phyloP scores from a whole-genome alignment of 2,797 vertebrate genomes.

The Halcyon badia region DNA sequence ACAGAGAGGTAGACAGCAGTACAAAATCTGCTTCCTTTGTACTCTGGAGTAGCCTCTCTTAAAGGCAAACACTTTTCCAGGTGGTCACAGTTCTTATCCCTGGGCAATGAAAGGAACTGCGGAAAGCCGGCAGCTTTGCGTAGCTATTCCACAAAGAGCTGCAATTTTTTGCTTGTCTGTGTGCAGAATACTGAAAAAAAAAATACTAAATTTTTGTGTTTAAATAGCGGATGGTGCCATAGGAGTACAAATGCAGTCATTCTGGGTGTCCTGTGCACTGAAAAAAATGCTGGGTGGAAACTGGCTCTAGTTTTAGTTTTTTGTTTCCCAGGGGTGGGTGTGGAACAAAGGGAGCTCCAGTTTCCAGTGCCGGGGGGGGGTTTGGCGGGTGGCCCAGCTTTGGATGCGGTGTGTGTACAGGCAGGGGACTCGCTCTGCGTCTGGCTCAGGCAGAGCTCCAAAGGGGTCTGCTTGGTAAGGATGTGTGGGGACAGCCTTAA shows the following conservation, averaged over 20 bases:
- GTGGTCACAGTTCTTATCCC: background rate
- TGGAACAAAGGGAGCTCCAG: background rate
- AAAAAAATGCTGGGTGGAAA: background rate
- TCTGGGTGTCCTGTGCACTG: background rate
- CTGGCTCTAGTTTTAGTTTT: background rate
- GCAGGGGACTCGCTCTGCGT: fast-evolving
- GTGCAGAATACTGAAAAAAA: background rate
- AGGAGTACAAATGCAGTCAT: background rate
- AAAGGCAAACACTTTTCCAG: background rate
- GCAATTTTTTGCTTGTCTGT: background rate
- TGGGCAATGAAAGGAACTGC: background rate
- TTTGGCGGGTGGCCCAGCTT: background rate
- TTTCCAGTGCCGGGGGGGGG: background rate
- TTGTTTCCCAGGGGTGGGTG: background rate
- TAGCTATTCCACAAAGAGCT: background rate
- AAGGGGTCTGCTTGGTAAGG: background rate
- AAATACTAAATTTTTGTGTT: background rate
- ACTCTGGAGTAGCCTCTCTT: background rate
- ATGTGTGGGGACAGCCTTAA: background rate
- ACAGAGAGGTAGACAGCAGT: background rate
- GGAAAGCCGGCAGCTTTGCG: background rate
- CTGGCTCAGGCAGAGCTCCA: background rate
- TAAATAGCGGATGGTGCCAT: fast-evolving
- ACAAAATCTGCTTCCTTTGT: background rate
- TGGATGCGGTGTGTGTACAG: fast-evolving